Base-by-base conservation (phyloP, 2,888 invertebrate species). In the Leptinotarsa haldemani region DNA sequence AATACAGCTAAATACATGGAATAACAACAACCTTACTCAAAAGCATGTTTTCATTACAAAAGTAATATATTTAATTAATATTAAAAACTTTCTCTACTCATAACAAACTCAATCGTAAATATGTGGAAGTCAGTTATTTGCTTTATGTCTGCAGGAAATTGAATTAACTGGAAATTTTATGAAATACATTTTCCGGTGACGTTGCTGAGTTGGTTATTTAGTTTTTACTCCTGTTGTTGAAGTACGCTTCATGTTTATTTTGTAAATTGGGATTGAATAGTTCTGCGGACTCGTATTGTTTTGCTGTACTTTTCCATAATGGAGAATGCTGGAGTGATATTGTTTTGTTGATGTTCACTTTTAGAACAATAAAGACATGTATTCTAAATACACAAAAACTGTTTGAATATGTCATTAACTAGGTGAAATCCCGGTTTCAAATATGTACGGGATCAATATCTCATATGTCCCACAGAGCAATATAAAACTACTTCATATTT, bases 101-200 rank as follows among this genome's bases (percentile, higher is more conserved):
- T 61, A 61, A 61, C 61, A 61, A 61, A 61, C 61, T 30, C 61
- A 40, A 61, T 61, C 30, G 30, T 61, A 12, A 61, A 40, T 30
- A 61, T 61, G 61, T 30, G 16, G 61, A 40, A 61, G 61, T 61
- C 40, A 40, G 61, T 61, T 61, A 61, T 30, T 61, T 40, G 61
- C 30, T 61, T 61, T 40, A 40, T 61, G 25, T 61, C 61, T 61
- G 30, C 61, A 61, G 61, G 25, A 56, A 13, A 56, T 56, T 56
- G 56, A 56, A 61, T 61, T 18, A 16, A 61, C 61, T 61, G 30
- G 12, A 40, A 40, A n/a, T 61, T 30, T 61, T n/a, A 61, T 40
- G 61, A 18, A 61, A 61, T 40, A n/a, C 16, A 61, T 61, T 61
- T 61, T n/a, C 61, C 18, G 61, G 30, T 61, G 30, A 40, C 16